Conservation (phyloP, 30 jellyfish, hydroid and myxozoan species). For the Nemopilema nomurai region DNA sequence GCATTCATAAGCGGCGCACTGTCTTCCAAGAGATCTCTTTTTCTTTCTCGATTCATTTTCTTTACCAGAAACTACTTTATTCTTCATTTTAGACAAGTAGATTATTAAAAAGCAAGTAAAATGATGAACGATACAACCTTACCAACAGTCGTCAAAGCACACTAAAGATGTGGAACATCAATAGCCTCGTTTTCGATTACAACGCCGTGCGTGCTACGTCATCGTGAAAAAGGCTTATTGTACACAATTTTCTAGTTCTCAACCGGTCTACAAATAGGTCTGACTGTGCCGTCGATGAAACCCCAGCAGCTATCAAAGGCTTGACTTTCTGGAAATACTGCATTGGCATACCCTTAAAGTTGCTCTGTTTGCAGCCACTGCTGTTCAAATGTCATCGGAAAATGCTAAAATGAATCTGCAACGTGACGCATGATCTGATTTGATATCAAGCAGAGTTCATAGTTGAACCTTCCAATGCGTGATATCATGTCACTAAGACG, state of each 20-base stretch:
- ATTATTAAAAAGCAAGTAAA: background rate
- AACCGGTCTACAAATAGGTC: constrained; percentile 71
- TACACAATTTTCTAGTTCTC: constrained; percentile 40
- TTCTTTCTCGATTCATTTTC: constrained; percentile 5
- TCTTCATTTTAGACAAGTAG: background rate
- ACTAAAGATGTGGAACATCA: background rate
- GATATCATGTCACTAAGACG: constrained; percentile 33
- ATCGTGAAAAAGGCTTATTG: background rate
- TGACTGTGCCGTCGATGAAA: constrained; percentile 70
- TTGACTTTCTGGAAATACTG: background rate
- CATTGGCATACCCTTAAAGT: constrained; percentile 19
- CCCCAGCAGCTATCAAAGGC: constrained; percentile 57
- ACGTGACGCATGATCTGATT: constrained; percentile 35
- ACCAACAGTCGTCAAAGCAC: background rate
- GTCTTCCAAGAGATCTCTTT: constrained; percentile 32
- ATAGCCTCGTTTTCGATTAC: background rate
- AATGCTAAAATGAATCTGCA: constrained; percentile 4
- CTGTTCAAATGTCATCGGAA: constrained; percentile 41
- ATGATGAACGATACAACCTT: background rate
- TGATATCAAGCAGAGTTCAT: constrained; percentile 48
- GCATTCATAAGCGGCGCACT: constrained; percentile 43
- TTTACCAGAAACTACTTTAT: constrained; percentile 12
- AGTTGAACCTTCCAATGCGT: constrained; percentile 52
- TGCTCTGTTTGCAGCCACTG: constrained; percentile 51
- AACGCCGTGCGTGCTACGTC: background rate